These are phyloP conservation scores for Neoseiulus cucumeris DNA, from an alignment of 1,140 invertebrate genomes.

Conservation along the genomic window DNA sequence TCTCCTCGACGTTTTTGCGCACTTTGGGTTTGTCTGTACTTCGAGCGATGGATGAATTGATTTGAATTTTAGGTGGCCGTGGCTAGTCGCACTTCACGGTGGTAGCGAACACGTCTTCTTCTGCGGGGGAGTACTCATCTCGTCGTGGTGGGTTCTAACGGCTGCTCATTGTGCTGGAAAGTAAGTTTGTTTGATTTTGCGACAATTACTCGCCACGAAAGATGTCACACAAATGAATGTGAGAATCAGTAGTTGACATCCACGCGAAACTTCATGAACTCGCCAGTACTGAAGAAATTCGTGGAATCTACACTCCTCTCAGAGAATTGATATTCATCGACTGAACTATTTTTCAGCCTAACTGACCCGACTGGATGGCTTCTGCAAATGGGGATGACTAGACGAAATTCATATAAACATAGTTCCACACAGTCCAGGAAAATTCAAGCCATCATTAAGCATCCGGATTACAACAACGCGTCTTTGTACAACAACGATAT, in stretches of 20 bases:
- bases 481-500: slow-evolving; percentile 21
- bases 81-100: slow-evolving; percentile 22
- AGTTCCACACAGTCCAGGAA: slow-evolving; percentile 18
- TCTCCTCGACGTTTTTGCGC: not conserved
- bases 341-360: slow-evolving; percentile 16
- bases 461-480: slow-evolving; percentile 19
- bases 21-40: not conserved
- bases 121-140: slow-evolving; percentile 35
- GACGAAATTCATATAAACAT: slow-evolving; percentile 19
- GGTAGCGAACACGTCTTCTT: slow-evolving; percentile 27
- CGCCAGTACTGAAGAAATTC: too few species aligned
- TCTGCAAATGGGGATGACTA: slow-evolving; percentile 21
- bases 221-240: not conserved
- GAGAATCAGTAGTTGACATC: too few species aligned
- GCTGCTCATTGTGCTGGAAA: slow-evolving; percentile 46
- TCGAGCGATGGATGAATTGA: too few species aligned
- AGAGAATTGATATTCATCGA: not conserved
- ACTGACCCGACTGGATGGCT: slow-evolving; percentile 19
- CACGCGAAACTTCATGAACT: too few species aligned
- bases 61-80: slow-evolving; percentile 19
- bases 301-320: not conserved
- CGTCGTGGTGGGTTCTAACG: slow-evolving; percentile 32
- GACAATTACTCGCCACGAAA: not conserved
- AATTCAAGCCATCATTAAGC: slow-evolving; percentile 18
- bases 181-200: slow-evolving; percentile 34